Base-by-base conservation (phyloP, 2,888 invertebrate genomes). In the Cryptocheilus praepositus region DNA sequence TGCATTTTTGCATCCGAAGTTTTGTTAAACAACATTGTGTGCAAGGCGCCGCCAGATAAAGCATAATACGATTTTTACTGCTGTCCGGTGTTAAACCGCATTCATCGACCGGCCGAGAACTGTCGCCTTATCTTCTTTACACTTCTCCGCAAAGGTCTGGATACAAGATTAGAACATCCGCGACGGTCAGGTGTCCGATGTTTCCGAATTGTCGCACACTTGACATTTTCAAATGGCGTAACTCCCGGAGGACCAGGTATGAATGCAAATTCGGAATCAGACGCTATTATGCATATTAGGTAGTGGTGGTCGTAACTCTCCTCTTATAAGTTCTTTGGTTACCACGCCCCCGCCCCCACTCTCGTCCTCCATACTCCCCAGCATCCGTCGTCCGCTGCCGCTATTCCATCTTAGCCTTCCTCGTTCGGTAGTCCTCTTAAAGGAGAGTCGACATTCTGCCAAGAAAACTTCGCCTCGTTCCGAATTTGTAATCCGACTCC, bases 401-500 rank as follows among this genome's bases (percentile, higher is more conserved):
- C 7, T 36, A 36, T 36, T 36, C 36, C 36, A 36, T 36, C 36
- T 36, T 36, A 36, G 36, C 36, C 36, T 53, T 58, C 45, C 44
- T 44, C 18, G 7, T 46, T 36, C 36, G 64, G 71, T 64, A 67
- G 57, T 68, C 64, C 68, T 68, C 72, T 72, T 61, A 70, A 67
- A 67, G 70, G 67, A 65, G 69, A 59, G 73, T 69, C 67, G 71
- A 72, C 79, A 63, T 72, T 63, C 64, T 69, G 70, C 61, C 62
- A 64, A 46, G 67, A 76, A 82, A 85, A 83, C 77, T 83, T 81
- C 74, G 73, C 74, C 80, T 77, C 81, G 71, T 80, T 75, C 76
- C 79, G 81, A 85, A 84, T 85, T 84, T 81, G 80, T 84, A 83
- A 83, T 83, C 77, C 80, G 72, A 74, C 77, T 78, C 77, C 75